Percentiles rank a stretch among this genome's conserved stretches.
phyloP scores from a whole-genome alignment of 2,797 vertebrate genomes.

The Alectoris magna region DNA sequence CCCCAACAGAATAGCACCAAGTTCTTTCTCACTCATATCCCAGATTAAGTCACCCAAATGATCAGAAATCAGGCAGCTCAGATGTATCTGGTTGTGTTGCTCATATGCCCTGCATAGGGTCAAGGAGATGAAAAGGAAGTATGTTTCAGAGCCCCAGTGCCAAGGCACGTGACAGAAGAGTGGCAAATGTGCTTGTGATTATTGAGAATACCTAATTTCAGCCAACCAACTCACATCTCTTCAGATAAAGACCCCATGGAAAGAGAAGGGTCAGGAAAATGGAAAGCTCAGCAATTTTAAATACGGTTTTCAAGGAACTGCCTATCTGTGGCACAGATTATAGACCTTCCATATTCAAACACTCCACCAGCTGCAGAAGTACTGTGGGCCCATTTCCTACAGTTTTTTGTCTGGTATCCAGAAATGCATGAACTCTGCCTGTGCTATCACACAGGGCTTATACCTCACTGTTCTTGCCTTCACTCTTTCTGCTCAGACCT shows the following conservation, averaged over 20 bases:
- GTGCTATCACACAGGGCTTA: not conserved
- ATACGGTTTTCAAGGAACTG: not conserved
- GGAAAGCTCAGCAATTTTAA: not conserved
- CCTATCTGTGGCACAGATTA: not conserved
- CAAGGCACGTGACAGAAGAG: not conserved
- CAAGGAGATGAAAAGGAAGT: not conserved
- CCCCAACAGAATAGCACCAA: not conserved
- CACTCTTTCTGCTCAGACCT: not conserved
- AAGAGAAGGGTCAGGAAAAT: not conserved
- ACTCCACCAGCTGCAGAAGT: not conserved
- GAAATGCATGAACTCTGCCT: not conserved
- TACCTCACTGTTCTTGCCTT: not conserved
- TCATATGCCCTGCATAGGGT: accelerated
- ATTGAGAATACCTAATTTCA: not conserved
- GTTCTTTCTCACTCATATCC: not conserved
- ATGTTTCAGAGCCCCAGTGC: not conserved
- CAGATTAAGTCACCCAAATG: not conserved
- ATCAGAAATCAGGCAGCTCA: not conserved
- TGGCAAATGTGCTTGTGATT: not conserved
- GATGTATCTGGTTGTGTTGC: not conserved
- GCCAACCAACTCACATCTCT: not conserved
- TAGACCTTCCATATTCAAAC: not conserved
- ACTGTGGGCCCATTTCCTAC: not conserved
- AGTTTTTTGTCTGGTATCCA: not conserved
- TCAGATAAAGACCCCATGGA: not conserved